Percentiles rank a stretch among this genome's conserved stretches.
These are phyloP conservation scores for Barypeithes pellucidus DNA, from an alignment of 2,888 invertebrate species.

Conservation along the genomic window DNA sequence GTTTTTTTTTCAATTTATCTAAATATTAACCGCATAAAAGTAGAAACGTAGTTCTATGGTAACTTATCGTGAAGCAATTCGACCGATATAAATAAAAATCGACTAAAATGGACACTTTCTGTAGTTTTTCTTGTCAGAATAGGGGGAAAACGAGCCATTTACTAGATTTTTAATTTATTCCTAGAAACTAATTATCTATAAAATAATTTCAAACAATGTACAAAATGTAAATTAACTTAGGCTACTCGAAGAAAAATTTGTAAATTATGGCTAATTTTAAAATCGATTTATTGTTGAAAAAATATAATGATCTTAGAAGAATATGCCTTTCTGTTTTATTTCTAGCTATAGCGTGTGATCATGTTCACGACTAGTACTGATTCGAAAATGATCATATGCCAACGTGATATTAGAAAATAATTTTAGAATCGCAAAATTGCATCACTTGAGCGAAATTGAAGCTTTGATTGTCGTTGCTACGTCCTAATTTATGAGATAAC, in stretches of 20 bases:
- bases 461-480: too few species aligned
- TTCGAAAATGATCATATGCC: too few species aligned
- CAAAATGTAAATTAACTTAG: slow-evolving; percentile 48
- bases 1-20: too few species aligned
- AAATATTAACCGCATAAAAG: too few species aligned
- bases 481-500: too few species aligned
- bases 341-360: background rate
- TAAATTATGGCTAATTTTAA: slow-evolving; percentile 67
- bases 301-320: slow-evolving; percentile 63
- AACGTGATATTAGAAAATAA: too few species aligned
- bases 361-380: too few species aligned
- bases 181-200: background rate
- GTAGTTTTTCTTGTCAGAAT: background rate
- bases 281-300: slow-evolving; percentile 69
- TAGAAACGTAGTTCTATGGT: too few species aligned
- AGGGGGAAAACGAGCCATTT: background rate
- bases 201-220: slow-evolving; percentile 33
- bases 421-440: too few species aligned
- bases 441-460: too few species aligned
- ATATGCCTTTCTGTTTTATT: slow-evolving; percentile 33
- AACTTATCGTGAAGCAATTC: background rate
- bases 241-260: slow-evolving; percentile 65
- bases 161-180: slow-evolving; percentile 3
- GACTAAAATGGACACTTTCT: background rate
- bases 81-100: background rate